Evolutionary conservation across 2,113 vertebrate genomes (phyloP).

Genomic region (Bothrops jararaca): DNA sequence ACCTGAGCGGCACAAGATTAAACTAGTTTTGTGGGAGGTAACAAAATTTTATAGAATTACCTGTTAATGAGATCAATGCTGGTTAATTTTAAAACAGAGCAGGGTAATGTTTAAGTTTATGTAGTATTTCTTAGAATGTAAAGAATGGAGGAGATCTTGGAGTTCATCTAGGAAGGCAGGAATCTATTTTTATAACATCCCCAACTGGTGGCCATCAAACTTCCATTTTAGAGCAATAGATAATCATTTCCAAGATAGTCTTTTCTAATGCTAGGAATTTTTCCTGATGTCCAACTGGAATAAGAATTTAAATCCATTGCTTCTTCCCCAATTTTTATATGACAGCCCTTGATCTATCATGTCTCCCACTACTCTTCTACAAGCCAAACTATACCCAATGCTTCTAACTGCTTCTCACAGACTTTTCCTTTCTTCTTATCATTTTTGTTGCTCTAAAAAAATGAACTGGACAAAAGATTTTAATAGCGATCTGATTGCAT

Average conservation of each 20-base stretch:
- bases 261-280: neutral
- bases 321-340: neutral
- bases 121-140: neutral
- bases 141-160: neutral
- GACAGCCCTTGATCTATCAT: neutral
- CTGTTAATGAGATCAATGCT: neutral
- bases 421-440: neutral
- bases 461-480: neutral
- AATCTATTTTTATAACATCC: neutral
- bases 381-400: neutral
- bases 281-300: neutral
- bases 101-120: neutral
- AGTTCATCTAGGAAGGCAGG: neutral
- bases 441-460: neutral
- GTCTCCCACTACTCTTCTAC: neutral
- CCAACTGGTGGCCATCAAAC: neutral
- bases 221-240: neutral
- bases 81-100: neutral
- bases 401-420: neutral
- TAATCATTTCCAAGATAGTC: neutral
- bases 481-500: neutral
- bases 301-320: neutral
- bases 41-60: neutral
- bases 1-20: neutral
- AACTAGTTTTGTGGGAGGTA: neutral